Percentiles rank a stretch among this genome's conserved stretches.
These are phyloP conservation scores for Lasioglossum calceatum DNA, from an alignment of 2,888 invertebrate genomes.

Conservation along the genomic window DNA sequence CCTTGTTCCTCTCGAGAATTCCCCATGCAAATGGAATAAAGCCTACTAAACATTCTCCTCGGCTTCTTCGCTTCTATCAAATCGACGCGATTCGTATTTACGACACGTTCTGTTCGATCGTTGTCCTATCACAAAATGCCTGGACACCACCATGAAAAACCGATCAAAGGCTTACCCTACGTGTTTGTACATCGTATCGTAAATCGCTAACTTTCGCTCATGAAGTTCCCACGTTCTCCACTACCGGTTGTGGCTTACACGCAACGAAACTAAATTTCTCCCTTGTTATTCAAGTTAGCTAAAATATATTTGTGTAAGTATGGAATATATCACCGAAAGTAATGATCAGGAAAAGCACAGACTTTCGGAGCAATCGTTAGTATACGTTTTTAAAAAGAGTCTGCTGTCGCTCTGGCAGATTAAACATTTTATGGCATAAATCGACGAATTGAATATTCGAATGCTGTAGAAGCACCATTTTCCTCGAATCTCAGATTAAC, in stretches of 20 bases:
- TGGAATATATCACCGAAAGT: constrained; percentile 38
- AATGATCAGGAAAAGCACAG: constrained; percentile 20
- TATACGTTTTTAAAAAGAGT: constrained; percentile 12
- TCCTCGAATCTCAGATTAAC: constrained; percentile 7
- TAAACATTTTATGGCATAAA: constrained; percentile 33
- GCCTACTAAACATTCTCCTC: neutral
- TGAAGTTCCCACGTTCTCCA: constrained; percentile 9
- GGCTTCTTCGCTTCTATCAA: neutral
- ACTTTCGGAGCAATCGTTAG: constrained; percentile 22
- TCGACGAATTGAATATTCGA: constrained; percentile 18
- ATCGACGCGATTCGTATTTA: neutral
- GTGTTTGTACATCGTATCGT: constrained; percentile 55
- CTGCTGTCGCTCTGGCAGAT: constrained; percentile 13
- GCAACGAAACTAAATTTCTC: constrained; percentile 22
- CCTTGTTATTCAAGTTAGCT: constrained; percentile 6
- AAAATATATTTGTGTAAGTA: constrained; percentile 16
- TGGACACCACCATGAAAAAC: constrained; percentile 29
- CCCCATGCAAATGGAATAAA: constrained; percentile 30
- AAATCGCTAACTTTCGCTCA: constrained; percentile 24
- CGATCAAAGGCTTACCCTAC: constrained; percentile 48
- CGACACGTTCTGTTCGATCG: constrained; percentile 5
- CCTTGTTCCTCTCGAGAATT: constrained; percentile 8
- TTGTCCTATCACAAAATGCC: constrained; percentile 42
- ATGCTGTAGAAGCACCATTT: constrained; percentile 40
- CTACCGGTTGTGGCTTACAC: constrained; percentile 3